Evolutionary conservation across 23 tunicate species (phyloP).

Genomic region (Corella eumyota): DNA sequence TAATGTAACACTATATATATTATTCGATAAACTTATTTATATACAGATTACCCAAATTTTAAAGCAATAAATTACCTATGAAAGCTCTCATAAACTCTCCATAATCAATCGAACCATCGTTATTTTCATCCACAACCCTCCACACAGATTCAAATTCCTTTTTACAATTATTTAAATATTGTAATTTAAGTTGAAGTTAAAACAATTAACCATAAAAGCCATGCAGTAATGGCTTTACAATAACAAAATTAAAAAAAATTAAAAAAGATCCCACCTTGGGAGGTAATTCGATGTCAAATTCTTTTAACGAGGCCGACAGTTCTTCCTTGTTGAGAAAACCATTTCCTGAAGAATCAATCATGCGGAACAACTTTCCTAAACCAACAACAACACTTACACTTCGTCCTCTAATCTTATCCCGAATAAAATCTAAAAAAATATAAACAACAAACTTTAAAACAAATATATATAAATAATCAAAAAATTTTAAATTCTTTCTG

Average conservation of each 20-base stretch:
- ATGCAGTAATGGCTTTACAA: too few species aligned
- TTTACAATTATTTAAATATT: not conserved
- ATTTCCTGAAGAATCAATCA: slow-evolving; percentile 65
- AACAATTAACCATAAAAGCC: too few species aligned
- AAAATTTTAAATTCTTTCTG: too few species aligned
- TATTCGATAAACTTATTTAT: too few species aligned
- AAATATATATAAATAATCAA: too few species aligned
- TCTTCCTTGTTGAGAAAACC: slow-evolving; percentile 60
- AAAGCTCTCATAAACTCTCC: slow-evolving; percentile 93
- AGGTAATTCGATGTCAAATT: slow-evolving; percentile 50
- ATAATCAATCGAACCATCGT: slow-evolving; percentile 79
- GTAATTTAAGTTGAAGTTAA: too few species aligned
- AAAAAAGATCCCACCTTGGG: slow-evolving; percentile 17
- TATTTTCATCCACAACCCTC: slow-evolving; percentile 88
- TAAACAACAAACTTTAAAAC: too few species aligned
- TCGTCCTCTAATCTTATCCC: slow-evolving; percentile 41
- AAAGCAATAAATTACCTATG: too few species aligned
- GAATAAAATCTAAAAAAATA: slow-evolving; percentile 43
- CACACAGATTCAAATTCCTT: slow-evolving; percentile 87
- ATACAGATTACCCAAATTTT: too few species aligned
- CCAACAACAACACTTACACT: slow-evolving; percentile 95
- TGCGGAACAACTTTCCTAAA: slow-evolving; percentile 68
- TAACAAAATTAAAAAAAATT: not conserved
- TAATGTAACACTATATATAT: too few species aligned
- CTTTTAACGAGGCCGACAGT: slow-evolving; percentile 38